These are phyloP conservation scores for Pissodes strobi DNA, from an alignment of 1,140 invertebrate species.

Conservation along the genomic window DNA sequence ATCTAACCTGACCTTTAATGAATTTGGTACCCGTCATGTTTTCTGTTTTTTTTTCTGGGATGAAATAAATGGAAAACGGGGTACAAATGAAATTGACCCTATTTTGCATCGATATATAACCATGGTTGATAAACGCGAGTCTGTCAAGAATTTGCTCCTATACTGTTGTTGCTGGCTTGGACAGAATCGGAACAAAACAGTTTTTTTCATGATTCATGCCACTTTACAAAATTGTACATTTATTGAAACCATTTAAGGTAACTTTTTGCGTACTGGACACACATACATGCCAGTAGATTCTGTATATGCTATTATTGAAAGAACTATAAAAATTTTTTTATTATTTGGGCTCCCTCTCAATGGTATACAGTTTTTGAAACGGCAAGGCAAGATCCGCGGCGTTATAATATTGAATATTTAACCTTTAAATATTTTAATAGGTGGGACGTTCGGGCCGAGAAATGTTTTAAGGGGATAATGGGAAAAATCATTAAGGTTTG, in stretches of 20 bases:
- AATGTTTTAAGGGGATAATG: background rate
- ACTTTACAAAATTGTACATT: background rate
- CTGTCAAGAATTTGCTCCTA: background rate
- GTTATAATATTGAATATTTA: background rate
- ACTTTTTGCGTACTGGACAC: background rate
- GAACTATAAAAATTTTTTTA: background rate
- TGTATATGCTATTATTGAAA: background rate
- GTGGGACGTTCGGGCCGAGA: background rate
- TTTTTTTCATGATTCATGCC: background rate
- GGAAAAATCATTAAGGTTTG: no score
- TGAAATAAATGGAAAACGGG: slow-evolving; percentile 33
- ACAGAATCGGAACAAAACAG: background rate
- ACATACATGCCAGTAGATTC: slow-evolving; percentile 1
- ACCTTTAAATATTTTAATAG: background rate
- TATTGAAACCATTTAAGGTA: slow-evolving; percentile 1
- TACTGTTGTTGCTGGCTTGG: background rate
- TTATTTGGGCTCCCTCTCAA: background rate
- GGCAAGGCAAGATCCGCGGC: background rate
- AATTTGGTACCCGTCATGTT: no score
- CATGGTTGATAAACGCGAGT: slow-evolving; percentile 48
- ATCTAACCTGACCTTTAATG: no score
- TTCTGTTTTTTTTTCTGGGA: slow-evolving; percentile 31
- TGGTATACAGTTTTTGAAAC: background rate
- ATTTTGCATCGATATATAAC: no score
- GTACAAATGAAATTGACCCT: slow-evolving; percentile 53